Base-by-base conservation (phyloP, 1,140 invertebrate genomes). In the Triops longicaudatus region DNA sequence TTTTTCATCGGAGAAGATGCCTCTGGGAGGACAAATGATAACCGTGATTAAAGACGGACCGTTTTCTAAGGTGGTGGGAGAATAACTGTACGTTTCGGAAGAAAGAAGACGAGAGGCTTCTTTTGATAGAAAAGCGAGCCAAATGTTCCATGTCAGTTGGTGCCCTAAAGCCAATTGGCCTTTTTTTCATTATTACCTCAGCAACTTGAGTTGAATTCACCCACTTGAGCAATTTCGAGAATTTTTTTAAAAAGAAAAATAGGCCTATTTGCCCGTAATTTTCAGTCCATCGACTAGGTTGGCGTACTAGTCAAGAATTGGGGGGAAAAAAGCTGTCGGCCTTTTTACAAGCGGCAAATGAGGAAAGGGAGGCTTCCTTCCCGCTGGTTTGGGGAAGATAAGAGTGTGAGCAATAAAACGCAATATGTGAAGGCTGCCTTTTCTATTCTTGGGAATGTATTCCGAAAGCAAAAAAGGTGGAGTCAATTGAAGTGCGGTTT, bases 401-500 rank as follows among this genome's bases (percentile, higher is more conserved):
- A 63, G 44, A 63, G 14, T 63, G 14, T 6, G 17, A 63, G 50
- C 50, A 63, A 63, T 63, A 63, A 63, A 63, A 63, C 2, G 50
- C 50, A 63, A 63, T 63, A 63, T 63, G 50, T 17, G n/a, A 63
- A 63, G n/a, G 17, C 6, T 22, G 10, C 10, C 14, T 14, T n/a
- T 63, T 17, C 17, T 22, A 22, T n/a, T 63, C 17, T 63, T 17
- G 10, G 14, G 14, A n/a, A 22, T 17, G 7, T 63, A 63, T 22
- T n/a, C 5, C 10, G 17, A 10, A 22, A n/a, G n/a, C 9, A 9
- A 22, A 63, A 63, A 63, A 63, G 50, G 50, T 63, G 50, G 14
- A 63, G 50, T 63, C 50, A 22, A 63, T 63, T 63, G 50, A 63
- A 14, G 50, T 63, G 50, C 50, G 50, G 50, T 63, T 22, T 63